These are phyloP conservation scores for Corythoichthys haematopterus DNA, from an alignment of 2,113 vertebrate species.

Conservation along the genomic window DNA sequence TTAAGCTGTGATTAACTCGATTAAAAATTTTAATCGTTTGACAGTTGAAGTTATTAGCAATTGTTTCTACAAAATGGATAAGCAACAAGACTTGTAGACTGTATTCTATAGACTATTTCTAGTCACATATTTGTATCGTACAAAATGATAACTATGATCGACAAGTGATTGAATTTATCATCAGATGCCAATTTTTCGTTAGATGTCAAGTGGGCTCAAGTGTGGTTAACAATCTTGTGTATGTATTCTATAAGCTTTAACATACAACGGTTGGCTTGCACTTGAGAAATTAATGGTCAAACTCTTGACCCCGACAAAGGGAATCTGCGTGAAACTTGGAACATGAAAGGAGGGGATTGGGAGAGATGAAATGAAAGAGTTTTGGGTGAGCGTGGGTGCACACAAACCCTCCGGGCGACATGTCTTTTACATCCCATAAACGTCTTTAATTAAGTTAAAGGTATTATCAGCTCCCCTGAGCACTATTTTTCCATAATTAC, in stretches of 20 bases:
- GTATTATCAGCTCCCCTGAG: conserved; percentile 72
- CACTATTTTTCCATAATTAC: conserved; percentile 73
- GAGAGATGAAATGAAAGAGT: conserved; percentile 49
- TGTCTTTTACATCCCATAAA: conserved; percentile 72
- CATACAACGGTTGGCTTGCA: background rate
- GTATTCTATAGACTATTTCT: too few relatives aligned
- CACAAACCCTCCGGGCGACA: conserved; percentile 57
- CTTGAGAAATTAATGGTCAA: background rate
- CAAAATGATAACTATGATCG: too few relatives aligned
- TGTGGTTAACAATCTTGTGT: too few relatives aligned
- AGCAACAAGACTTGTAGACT: too few relatives aligned
- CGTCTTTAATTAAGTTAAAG: conserved; percentile 78
- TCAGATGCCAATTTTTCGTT: too few relatives aligned
- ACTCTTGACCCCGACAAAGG: conserved; percentile 36
- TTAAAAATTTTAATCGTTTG: too few relatives aligned
- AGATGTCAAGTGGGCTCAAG: too few relatives aligned
- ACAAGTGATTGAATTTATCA: too few relatives aligned
- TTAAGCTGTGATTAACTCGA: too few relatives aligned
- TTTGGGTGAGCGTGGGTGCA: conserved; percentile 60
- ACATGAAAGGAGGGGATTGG: conserved; percentile 45
- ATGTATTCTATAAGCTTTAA: background rate
- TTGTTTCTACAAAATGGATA: too few relatives aligned
- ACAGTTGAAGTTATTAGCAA: too few relatives aligned
- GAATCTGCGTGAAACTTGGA: conserved; percentile 36
- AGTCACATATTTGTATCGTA: too few relatives aligned